Evolutionary conservation across 1,140 invertebrate genomes (phyloP).

Genomic region (Coboldia fuscipes): DNA sequence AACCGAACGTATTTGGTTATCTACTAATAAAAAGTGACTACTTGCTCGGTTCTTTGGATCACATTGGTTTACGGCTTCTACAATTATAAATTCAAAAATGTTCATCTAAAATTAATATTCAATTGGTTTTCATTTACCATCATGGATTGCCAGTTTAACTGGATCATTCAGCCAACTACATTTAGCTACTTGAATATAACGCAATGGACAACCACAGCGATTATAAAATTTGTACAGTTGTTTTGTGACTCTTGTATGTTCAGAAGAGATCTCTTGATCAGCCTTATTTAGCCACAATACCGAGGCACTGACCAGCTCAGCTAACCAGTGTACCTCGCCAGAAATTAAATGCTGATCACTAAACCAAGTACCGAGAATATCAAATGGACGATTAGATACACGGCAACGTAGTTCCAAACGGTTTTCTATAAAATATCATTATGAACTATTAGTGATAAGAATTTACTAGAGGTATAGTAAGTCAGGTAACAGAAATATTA

Average conservation of each 20-base stretch:
- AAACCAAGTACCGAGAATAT: slow-evolving; percentile 80
- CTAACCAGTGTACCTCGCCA: slow-evolving; percentile 59
- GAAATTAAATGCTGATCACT: slow-evolving; percentile 64
- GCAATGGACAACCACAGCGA: slow-evolving; percentile 49
- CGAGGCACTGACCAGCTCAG: slow-evolving; percentile 55
- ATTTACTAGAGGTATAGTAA: not conserved
- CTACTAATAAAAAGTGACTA: too few relatives aligned
- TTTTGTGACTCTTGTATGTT: slow-evolving; percentile 61
- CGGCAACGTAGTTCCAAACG: slow-evolving; percentile 56
- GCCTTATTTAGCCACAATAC: slow-evolving; percentile 71
- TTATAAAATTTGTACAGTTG: slow-evolving; percentile 65
- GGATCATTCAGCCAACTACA: slow-evolving; percentile 16
- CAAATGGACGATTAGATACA: slow-evolving; percentile 69
- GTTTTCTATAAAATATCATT: slow-evolving; percentile 18
- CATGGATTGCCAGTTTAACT: slow-evolving; percentile 1
- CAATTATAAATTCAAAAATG: too few relatives aligned
- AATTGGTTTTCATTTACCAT: too few relatives aligned
- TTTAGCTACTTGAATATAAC: slow-evolving; percentile 20
- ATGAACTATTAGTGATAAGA: not conserved
- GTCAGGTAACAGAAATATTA: not conserved
- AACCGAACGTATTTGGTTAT: too few relatives aligned
- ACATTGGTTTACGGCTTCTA: too few relatives aligned
- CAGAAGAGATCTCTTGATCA: slow-evolving; percentile 55
- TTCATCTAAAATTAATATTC: too few relatives aligned
- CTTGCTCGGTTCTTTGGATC: too few relatives aligned